A percentile compares a stretch with the other conserved stretches of the same genome.
Conservation (phyloP, 2,797 vertebrate species). For the Corythornis leucogaster region DNA sequence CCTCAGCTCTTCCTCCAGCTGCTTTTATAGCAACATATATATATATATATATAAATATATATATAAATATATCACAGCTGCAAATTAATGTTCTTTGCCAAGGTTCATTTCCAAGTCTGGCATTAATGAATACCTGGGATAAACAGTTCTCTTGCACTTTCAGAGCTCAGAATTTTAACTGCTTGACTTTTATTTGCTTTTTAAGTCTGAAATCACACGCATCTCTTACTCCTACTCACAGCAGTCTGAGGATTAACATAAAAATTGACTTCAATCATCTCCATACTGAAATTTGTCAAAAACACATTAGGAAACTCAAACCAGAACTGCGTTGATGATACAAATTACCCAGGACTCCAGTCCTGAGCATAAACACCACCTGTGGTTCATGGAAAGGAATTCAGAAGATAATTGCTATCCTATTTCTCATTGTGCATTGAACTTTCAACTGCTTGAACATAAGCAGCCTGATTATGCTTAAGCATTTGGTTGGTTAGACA, state of each 20-base stretch:
- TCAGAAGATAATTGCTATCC: background rate
- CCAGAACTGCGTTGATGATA: background rate
- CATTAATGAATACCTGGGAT: background rate
- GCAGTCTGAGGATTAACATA: background rate
- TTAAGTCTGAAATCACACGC: background rate
- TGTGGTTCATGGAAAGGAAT: background rate
- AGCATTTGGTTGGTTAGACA: background rate
- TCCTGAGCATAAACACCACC: background rate
- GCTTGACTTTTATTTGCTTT: background rate
- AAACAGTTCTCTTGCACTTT: background rate
- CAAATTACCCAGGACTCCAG: background rate
- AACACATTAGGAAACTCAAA: background rate
- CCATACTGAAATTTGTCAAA: background rate
- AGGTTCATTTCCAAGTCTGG: background rate
- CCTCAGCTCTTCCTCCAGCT: background rate
- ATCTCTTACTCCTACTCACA: background rate
- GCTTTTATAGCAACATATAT: background rate
- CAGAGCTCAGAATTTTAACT: background rate
- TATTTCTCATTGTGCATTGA: background rate
- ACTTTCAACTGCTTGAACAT: conserved; percentile 11
- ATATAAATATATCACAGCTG: background rate
- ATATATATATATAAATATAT: too few species aligned
- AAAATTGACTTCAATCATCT: background rate
- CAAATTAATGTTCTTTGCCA: background rate
- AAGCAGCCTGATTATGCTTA: background rate